Conservation (phyloP, 2,113 vertebrate species). For the Ellobius talpinus region DNA sequence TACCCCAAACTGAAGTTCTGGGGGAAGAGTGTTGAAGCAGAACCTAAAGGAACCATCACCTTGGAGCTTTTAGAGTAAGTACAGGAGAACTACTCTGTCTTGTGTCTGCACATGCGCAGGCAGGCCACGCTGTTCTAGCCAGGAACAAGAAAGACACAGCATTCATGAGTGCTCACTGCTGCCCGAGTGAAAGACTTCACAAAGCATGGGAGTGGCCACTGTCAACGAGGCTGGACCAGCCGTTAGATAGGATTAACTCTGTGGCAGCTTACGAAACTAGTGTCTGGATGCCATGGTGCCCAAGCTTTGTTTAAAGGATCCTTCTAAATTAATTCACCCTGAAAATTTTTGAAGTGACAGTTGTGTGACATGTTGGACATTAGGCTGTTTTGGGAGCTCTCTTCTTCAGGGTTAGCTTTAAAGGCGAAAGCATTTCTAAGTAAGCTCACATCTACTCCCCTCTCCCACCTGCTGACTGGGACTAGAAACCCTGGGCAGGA, state of each 20-base stretch:
- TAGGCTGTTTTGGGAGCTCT: background rate
- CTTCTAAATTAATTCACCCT: constrained; percentile 26
- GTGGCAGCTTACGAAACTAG: background rate
- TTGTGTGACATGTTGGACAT: background rate
- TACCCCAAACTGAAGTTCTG: constrained; percentile 99
- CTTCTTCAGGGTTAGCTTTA: background rate
- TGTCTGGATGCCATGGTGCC: background rate
- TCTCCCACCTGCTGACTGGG: background rate
- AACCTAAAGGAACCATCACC: constrained; percentile 97
- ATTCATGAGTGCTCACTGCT: background rate
- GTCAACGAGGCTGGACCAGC: background rate
- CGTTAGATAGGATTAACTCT: background rate
- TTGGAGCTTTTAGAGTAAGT: constrained; percentile 97
- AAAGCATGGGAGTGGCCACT: background rate
- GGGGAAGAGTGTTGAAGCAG: constrained; percentile 99
- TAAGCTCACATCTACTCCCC: background rate
- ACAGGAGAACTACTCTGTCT: background rate
- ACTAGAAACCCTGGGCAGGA: background rate
- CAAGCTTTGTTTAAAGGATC: background rate
- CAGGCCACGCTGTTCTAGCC: background rate
- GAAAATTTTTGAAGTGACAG: background rate
- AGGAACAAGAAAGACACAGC: background rate
- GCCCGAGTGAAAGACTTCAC: background rate
- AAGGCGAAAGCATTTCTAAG: background rate
- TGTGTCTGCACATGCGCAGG: too few species aligned